phyloP scores from a whole-genome alignment of 2,113 vertebrate genomes.

The Megaptera novaeangliae region DNA sequence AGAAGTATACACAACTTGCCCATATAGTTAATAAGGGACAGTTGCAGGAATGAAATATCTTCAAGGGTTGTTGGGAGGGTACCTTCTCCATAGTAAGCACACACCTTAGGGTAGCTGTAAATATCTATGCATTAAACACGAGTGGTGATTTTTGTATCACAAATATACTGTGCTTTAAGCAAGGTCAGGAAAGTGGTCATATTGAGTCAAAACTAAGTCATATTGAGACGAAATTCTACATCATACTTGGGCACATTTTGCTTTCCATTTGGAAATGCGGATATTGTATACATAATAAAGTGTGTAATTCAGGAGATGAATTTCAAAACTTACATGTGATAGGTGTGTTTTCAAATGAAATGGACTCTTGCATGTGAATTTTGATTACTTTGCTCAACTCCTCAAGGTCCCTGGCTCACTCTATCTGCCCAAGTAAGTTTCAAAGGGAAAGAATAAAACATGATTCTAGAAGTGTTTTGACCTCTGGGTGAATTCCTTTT shows the following conservation, averaged over 20 bases:
- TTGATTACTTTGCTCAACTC: neutral
- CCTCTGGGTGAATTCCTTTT: neutral
- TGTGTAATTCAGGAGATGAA: neutral
- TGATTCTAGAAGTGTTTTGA: neutral
- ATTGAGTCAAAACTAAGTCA: neutral
- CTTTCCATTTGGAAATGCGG: neutral
- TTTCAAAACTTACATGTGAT: neutral
- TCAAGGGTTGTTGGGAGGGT: neutral
- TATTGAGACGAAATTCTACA: neutral
- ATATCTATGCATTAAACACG: neutral
- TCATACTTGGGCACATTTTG: neutral
- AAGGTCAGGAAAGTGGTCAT: neutral
- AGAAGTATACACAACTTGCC: neutral
- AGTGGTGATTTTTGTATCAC: neutral
- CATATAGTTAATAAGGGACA: neutral
- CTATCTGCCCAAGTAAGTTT: neutral
- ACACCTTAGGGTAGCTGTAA: neutral
- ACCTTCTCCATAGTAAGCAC: neutral
- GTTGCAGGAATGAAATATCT: neutral
- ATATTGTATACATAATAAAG: neutral
- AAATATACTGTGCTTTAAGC: neutral
- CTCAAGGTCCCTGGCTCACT: neutral
- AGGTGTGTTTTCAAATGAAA: conserved; percentile 33
- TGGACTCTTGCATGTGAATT: neutral
- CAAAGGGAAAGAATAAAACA: neutral